Conservation (phyloP, 2,113 vertebrate species). For the Pica pica region DNA sequence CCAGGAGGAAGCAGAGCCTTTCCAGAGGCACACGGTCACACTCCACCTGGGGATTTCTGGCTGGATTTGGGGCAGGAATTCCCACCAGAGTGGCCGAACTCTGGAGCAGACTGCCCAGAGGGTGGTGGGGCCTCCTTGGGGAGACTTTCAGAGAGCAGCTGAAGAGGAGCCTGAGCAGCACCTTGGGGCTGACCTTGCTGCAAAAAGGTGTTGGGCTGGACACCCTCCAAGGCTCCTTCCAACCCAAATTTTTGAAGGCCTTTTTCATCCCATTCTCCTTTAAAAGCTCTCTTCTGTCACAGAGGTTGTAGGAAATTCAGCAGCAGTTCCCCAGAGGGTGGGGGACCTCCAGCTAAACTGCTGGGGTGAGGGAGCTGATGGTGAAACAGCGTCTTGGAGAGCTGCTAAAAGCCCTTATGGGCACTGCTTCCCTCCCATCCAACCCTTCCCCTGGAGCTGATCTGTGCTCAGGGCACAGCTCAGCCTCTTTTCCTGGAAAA, state of each 20-base stretch:
- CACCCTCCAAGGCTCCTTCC: neutral
- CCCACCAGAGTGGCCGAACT: neutral
- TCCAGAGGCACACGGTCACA: neutral
- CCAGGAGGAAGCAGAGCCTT: neutral
- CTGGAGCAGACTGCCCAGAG: neutral
- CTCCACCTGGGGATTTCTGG: neutral
- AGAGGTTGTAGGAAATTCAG: neutral
- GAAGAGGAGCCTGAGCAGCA: neutral
- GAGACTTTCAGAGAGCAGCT: neutral
- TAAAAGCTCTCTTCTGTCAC: neutral
- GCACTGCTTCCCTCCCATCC: neutral
- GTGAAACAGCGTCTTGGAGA: accelerated
- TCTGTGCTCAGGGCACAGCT: neutral
- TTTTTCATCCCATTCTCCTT: neutral
- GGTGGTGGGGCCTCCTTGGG: neutral
- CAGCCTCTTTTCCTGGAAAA: neutral
- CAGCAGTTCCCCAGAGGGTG: neutral
- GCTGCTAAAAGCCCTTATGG: accelerated
- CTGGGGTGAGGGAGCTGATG: neutral
- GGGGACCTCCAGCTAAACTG: neutral
- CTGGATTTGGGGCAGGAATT: neutral
- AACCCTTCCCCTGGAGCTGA: accelerated
- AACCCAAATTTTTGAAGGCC: accelerated
- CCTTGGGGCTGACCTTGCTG: neutral
- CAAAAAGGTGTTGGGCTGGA: neutral